phyloP scores from a whole-genome alignment of 1,140 invertebrate species.

The Wiebesia pumilae region DNA sequence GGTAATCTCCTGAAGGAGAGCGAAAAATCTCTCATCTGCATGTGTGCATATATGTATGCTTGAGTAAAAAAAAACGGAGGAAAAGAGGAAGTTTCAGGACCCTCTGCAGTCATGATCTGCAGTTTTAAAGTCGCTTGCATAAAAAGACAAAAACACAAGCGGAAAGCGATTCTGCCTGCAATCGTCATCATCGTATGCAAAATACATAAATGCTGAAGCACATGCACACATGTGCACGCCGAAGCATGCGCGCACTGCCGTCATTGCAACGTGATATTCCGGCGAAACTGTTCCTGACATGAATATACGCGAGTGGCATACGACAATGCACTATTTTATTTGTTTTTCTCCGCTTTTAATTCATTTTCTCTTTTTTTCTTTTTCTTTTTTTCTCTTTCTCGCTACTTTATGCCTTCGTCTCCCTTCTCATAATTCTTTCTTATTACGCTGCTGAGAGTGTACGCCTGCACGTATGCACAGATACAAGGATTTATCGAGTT shows the following conservation, averaged over 20 bases:
- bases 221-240: neutral
- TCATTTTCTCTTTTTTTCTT: conserved; percentile 39
- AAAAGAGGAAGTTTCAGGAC: conserved; percentile 18
- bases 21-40: conserved; percentile 5
- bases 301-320: conserved; percentile 4
- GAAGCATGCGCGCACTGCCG: neutral
- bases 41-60: neutral
- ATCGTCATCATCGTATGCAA: conserved; percentile 46
- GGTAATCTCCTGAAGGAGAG: conserved; percentile 31
- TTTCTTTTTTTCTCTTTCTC: too few species aligned
- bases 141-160: conserved; percentile 35
- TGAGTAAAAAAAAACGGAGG: conserved; percentile 12
- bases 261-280: conserved; percentile 7
- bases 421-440: neutral
- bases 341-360: conserved; percentile 38
- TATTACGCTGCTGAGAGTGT: neutral
- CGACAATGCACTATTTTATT: conserved; percentile 41
- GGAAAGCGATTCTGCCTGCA: conserved; percentile 41
- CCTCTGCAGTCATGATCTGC: conserved; percentile 15
- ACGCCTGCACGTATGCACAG: neutral
- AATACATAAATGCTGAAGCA: neutral
- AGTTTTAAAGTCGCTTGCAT: conserved; percentile 11
- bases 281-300: conserved; percentile 1
- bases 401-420: neutral
- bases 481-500: conserved; percentile 19